Evolutionary conservation across 2,113 vertebrate species (phyloP).

Genomic region (Noturus placidus): DNA sequence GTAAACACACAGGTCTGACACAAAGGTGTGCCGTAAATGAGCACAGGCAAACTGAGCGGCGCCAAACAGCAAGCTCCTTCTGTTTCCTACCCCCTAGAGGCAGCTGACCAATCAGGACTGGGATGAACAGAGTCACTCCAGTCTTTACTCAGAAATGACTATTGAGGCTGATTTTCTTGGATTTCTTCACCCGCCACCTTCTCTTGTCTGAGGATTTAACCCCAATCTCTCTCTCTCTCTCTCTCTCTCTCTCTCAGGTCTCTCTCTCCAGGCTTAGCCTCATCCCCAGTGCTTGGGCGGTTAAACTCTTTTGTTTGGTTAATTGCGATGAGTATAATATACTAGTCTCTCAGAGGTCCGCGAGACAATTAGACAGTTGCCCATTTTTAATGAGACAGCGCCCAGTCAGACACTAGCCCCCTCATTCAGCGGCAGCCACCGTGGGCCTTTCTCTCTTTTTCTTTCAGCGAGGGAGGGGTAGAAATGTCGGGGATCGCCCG

Average conservation of each 20-base stretch:
- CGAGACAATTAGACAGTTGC: conserved; percentile 99
- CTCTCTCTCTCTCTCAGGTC: neutral
- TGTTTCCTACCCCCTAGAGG: conserved; percentile 65
- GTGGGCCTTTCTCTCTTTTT: conserved; percentile 30
- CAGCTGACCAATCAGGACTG: conserved; percentile 93
- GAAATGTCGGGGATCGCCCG: conserved; percentile 30
- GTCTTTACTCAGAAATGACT: conserved; percentile 6
- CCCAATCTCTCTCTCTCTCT: conserved; percentile 20
- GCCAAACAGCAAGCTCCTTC: neutral
- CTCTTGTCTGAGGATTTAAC: conserved; percentile 46
- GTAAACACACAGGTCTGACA: conserved; percentile 99
- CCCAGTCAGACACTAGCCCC: conserved; percentile 70
- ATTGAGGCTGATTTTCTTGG: neutral
- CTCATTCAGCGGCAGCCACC: conserved; percentile 34
- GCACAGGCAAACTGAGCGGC: conserved; percentile 84
- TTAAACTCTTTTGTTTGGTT: conserved; percentile 99
- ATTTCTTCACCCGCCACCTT: conserved; percentile 42
- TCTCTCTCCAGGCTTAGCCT: conserved; percentile 57
- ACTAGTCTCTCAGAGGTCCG: conserved; percentile 98
- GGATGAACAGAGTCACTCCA: conserved; percentile 42
- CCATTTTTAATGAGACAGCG: conserved; percentile 99
- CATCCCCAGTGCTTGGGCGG: conserved; percentile 88
- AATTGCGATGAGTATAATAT: conserved; percentile 99
- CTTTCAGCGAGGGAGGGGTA: conserved; percentile 33
- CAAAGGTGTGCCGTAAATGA: conserved; percentile 99